phyloP scores from a whole-genome alignment of 2,113 vertebrate genomes.

The Gadus macrocephalus region DNA sequence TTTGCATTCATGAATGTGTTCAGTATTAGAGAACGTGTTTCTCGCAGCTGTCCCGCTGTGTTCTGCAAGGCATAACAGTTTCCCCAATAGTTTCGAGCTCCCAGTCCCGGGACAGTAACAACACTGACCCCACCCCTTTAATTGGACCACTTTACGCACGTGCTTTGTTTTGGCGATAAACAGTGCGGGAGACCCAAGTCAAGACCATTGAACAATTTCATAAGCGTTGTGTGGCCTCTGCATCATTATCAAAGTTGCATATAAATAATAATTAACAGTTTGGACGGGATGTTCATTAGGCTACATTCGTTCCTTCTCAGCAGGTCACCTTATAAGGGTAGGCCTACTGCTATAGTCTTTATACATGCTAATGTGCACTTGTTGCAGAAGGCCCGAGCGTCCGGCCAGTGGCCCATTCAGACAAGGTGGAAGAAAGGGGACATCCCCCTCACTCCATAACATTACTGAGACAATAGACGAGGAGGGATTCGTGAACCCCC shows the following conservation, averaged over 20 bases:
- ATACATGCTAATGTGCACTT: slow-evolving; percentile 42
- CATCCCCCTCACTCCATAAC: slow-evolving; percentile 20
- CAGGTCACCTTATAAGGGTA: slow-evolving; percentile 1
- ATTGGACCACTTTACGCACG: slow-evolving; percentile 46
- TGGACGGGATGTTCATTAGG: no score
- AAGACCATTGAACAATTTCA: neutral
- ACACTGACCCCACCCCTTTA: slow-evolving; percentile 32
- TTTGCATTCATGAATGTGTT: no score
- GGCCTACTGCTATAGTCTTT: no score
- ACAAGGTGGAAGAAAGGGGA: slow-evolving; percentile 24
- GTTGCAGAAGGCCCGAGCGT: slow-evolving; percentile 16
- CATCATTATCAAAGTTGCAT: no score
- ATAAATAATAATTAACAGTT: no score
- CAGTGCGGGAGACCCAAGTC: slow-evolving; percentile 34
- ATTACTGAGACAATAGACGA: slow-evolving; percentile 27
- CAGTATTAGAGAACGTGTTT: no score
- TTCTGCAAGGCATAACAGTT: neutral
- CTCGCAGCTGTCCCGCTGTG: neutral
- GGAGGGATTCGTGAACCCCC: slow-evolving; percentile 5
- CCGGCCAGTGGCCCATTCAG: slow-evolving; percentile 25
- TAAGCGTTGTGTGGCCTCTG: no score
- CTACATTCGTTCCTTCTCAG: neutral
- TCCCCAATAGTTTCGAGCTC: neutral
- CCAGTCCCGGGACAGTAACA: neutral
- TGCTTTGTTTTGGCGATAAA: slow-evolving; percentile 60